Percentiles rank a stretch among this genome's conserved stretches.
phyloP scores from a whole-genome alignment of 2,888 invertebrate genomes.

The Biston betularia region DNA sequence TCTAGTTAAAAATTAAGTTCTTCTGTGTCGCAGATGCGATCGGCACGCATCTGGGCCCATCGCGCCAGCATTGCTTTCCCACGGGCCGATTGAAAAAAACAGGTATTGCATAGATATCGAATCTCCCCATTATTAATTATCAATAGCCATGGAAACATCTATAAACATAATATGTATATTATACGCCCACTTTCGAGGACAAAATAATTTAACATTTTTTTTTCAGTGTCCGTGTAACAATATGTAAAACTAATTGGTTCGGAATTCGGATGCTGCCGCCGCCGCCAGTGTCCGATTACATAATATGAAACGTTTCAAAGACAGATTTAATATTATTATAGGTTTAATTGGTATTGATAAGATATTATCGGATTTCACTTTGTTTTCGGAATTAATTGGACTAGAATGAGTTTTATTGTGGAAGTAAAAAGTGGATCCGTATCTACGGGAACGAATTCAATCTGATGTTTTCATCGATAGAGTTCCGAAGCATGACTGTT shows the following conservation, averaged over 20 bases:
- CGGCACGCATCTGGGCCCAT: slow-evolving; percentile 56
- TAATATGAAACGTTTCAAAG: slow-evolving; percentile 43
- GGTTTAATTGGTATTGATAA: slow-evolving; percentile 45
- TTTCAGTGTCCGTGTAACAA: slow-evolving; percentile 44
- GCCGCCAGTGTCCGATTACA: slow-evolving; percentile 47
- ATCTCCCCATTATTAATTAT: slow-evolving; percentile 63
- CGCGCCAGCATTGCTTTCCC: slow-evolving; percentile 72
- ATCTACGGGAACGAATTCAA: slow-evolving; percentile 24
- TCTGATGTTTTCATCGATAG: slow-evolving; percentile 30
- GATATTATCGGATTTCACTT: slow-evolving; percentile 52
- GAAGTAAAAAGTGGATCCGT: slow-evolving; percentile 16
- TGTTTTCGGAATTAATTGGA: slow-evolving; percentile 48
- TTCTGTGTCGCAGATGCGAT: slow-evolving; percentile 67
- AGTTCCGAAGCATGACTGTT: slow-evolving; percentile 15
- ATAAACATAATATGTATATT: slow-evolving; percentile 13
- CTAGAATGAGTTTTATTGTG: slow-evolving; percentile 43
- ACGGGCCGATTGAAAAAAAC: slow-evolving; percentile 69
- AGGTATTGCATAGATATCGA: slow-evolving; percentile 58
- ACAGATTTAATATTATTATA: slow-evolving; percentile 50
- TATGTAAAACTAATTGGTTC: slow-evolving; percentile 58
- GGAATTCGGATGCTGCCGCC: slow-evolving; percentile 23
- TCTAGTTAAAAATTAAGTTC: slow-evolving; percentile 68
- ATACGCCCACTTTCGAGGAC: slow-evolving; percentile 26
- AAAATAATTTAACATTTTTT: slow-evolving; percentile 26
- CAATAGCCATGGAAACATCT: slow-evolving; percentile 59